These are phyloP conservation scores for Lasius platythorax DNA, from an alignment of 2,888 invertebrate species.

Conservation along the genomic window DNA sequence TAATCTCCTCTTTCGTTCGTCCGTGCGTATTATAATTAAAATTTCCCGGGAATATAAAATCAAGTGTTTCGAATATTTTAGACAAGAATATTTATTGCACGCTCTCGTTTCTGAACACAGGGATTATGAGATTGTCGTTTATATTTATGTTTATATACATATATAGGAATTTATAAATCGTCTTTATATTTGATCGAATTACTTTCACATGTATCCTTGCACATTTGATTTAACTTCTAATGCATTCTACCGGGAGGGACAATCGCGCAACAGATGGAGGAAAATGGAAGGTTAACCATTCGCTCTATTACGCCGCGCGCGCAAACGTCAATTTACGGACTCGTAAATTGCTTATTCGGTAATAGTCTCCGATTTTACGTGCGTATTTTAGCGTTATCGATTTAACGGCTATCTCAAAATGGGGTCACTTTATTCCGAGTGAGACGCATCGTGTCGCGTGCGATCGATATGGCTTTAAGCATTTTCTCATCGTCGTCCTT, in stretches of 20 bases:
- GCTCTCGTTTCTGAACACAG: not conserved
- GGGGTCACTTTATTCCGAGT: conserved; percentile 38
- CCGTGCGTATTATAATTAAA: conserved; percentile 26
- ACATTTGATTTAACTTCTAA: not conserved
- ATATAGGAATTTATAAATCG: not conserved
- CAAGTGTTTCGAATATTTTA: conserved; percentile 21
- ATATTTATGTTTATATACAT: not conserved
- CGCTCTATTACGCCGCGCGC: not conserved
- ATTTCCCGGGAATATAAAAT: conserved; percentile 17
- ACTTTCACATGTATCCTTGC: not conserved
- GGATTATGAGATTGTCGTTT: not conserved
- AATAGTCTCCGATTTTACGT: conserved; percentile 32
- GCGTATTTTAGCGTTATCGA: conserved; percentile 46
- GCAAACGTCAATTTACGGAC: conserved; percentile 22
- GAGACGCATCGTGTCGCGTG: conserved; percentile 13
- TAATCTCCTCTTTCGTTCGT: conserved; percentile 30
- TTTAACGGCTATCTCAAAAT: conserved; percentile 47
- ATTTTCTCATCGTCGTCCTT: conserved; percentile 30
- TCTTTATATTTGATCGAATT: not conserved
- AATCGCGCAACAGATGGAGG: not conserved
- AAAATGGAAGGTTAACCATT: conserved; percentile 4
- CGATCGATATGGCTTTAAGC: conserved; percentile 39
- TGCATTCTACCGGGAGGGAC: not conserved
- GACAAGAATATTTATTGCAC: not conserved
- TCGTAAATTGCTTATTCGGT: conserved; percentile 30